Conservation (phyloP, 2,113 vertebrate species). For the Crotalus helleri region DNA sequence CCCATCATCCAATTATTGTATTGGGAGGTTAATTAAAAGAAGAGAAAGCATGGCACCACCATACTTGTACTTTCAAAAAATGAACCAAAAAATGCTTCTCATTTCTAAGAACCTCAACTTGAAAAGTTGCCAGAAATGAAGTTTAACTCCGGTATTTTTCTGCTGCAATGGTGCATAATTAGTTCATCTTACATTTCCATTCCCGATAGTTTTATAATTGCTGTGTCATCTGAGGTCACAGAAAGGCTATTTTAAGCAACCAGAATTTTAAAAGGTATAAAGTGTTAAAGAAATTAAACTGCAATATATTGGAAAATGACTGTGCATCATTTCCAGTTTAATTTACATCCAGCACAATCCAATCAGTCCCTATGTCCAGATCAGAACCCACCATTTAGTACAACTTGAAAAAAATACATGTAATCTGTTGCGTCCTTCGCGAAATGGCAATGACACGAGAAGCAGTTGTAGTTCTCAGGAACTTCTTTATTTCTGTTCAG, state of each 20-base stretch:
- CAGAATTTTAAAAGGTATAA: background rate
- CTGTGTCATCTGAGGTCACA: background rate
- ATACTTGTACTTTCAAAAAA: background rate
- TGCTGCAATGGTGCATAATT: background rate
- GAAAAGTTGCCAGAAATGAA: background rate
- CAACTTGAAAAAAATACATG: background rate
- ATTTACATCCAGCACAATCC: background rate
- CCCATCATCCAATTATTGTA: background rate
- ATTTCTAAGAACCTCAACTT: background rate
- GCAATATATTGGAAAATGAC: background rate
- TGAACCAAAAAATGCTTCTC: background rate
- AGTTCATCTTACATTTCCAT: constrained; percentile 1
- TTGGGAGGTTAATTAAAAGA: background rate
- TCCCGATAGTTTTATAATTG: background rate
- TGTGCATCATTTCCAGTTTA: background rate
- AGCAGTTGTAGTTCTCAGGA: no score
- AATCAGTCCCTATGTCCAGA: background rate
- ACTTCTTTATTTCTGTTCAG: no score
- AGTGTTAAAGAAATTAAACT: background rate
- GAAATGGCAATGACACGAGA: no score
- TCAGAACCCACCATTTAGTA: background rate
- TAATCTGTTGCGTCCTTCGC: background rate
- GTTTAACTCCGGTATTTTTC: background rate
- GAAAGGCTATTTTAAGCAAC: background rate
- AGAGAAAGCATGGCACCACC: background rate